Evolutionary conservation across 2,797 vertebrate species (phyloP).

Genomic region (Cetoscarus ocellatus): DNA sequence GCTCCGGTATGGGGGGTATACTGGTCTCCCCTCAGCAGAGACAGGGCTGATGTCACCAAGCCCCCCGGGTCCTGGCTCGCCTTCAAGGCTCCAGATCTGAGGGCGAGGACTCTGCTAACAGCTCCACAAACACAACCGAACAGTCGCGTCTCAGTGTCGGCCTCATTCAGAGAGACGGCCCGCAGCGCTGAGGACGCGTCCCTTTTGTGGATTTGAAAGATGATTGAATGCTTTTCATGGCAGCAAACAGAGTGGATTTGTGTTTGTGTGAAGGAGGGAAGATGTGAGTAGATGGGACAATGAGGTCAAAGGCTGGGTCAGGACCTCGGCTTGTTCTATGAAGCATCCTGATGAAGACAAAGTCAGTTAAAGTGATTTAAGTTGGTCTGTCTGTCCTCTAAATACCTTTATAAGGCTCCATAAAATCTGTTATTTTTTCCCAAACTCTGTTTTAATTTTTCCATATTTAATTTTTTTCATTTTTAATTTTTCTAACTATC

Average conservation of each 20-base stretch:
- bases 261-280: slow-evolving; percentile 8
- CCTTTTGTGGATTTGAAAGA: slow-evolving; percentile 62
- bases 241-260: slow-evolving; percentile 2
- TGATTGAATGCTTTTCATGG: slow-evolving; percentile 41
- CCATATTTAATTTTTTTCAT: no score
- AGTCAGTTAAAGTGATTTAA: slow-evolving; percentile 13
- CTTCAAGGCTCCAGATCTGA: slow-evolving; percentile 56
- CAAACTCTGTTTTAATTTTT: no score
- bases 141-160: slow-evolving; percentile 57
- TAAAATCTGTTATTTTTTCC: no score
- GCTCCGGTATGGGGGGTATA: no score
- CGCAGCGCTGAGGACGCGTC: slow-evolving; percentile 58
- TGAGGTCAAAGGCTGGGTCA: slow-evolving; percentile 36
- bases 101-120: slow-evolving; percentile 54
- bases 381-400: slow-evolving; percentile 22
- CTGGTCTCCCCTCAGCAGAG: background rate
- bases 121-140: slow-evolving; percentile 71
- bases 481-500: no score
- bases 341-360: background rate
- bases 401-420: slow-evolving; percentile 6
- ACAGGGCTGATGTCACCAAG: slow-evolving; percentile 29
- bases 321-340: slow-evolving; percentile 23
- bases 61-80: slow-evolving; percentile 47
- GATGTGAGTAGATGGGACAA: slow-evolving; percentile 26
- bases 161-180: slow-evolving; percentile 37